A percentile compares a stretch with the other conserved stretches of the same genome.
These are phyloP conservation scores for Eudemis profundana DNA, from an alignment of 2,888 invertebrate species.

Conservation along the genomic window DNA sequence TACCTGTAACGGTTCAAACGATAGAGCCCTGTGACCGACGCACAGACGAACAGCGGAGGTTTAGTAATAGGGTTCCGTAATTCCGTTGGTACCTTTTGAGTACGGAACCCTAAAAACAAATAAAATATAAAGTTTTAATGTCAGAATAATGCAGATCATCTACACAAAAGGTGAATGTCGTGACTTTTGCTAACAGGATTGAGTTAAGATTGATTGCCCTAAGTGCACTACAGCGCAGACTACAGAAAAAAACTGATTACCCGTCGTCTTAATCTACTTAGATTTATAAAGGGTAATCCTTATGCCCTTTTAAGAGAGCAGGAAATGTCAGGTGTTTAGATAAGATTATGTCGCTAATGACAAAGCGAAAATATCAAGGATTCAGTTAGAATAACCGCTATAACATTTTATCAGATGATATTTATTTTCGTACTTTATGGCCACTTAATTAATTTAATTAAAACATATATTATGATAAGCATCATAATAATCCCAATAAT, in stretches of 20 bases:
- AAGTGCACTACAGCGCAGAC: slow-evolving; percentile 27
- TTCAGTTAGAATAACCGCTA: too few species aligned
- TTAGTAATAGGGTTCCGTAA: too few species aligned
- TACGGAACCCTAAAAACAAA: not conserved
- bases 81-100: too few species aligned
- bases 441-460: too few species aligned
- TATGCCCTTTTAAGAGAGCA: slow-evolving; percentile 21
- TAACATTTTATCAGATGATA: too few species aligned
- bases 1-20: too few species aligned
- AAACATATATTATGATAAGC: too few species aligned
- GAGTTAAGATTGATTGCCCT: slow-evolving; percentile 29
- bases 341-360: slow-evolving; percentile 1
- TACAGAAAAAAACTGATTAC: slow-evolving; percentile 7
- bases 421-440: too few species aligned
- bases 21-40: too few species aligned
- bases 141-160: slow-evolving; percentile 6
- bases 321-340: slow-evolving; percentile 31
- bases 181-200: slow-evolving; percentile 38
- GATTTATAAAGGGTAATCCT: slow-evolving; percentile 26
- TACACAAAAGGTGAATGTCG: slow-evolving; percentile 40
- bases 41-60: too few species aligned
- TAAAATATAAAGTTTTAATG: not conserved
- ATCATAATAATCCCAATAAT: too few species aligned
- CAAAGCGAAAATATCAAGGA: not conserved
- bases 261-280: slow-evolving; percentile 19